These are phyloP conservation scores for Sturnus vulgaris DNA, from an alignment of 2,113 vertebrate species.

Conservation along the genomic window DNA sequence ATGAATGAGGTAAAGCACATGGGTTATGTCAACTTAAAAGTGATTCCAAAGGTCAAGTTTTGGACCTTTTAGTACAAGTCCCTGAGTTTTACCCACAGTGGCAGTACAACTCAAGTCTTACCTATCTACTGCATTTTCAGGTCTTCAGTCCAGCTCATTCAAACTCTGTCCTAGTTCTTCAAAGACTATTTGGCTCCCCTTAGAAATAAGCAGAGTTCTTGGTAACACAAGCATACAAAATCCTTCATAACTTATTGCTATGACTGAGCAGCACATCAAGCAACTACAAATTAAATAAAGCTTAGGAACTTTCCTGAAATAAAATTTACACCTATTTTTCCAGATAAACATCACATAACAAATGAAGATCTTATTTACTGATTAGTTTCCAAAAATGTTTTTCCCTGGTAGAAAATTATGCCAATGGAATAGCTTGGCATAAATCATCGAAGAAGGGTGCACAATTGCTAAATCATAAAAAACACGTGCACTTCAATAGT, in stretches of 20 bases:
- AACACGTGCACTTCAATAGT: rapidly evolving
- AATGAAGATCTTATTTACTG: not conserved
- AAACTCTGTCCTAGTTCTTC: not conserved
- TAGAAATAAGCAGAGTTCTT: not conserved
- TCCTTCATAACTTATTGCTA: not conserved
- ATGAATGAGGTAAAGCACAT: not conserved
- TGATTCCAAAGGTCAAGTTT: not conserved
- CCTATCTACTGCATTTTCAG: not conserved
- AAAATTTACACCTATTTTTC: not conserved
- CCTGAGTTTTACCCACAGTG: not conserved
- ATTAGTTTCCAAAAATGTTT: not conserved
- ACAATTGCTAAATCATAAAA: not conserved
- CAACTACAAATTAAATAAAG: not conserved
- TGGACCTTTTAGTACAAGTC: not conserved
- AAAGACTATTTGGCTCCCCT: not conserved
- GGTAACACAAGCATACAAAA: not conserved
- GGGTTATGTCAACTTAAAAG: not conserved
- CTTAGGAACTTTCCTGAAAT: not conserved
- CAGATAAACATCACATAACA: not conserved
- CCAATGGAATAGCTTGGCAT: not conserved
- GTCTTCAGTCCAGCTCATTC: not conserved
- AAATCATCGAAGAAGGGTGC: not conserved
- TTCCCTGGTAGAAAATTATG: not conserved
- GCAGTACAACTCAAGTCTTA: not conserved
- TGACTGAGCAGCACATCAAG: not conserved